A percentile compares a stretch with the other conserved stretches of the same genome.
phyloP scores from a whole-genome alignment of 2,888 invertebrate genomes.

The Beris morrisii region DNA sequence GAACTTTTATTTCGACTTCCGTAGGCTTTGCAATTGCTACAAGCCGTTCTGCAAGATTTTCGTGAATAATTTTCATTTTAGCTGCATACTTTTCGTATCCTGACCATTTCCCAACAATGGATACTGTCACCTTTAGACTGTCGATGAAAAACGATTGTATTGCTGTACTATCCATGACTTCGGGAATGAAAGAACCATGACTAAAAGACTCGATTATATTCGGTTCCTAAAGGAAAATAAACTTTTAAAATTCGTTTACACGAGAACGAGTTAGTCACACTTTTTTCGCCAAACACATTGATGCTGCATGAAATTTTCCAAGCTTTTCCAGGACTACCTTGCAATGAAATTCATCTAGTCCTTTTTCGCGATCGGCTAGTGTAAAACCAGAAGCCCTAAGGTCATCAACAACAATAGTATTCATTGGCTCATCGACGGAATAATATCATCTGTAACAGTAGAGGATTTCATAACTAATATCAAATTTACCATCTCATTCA shows the following conservation, averaged over 20 bases:
- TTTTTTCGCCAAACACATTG: conserved; percentile 55
- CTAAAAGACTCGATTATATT: background rate
- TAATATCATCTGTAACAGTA: conserved; percentile 1
- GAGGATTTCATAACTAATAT: too few species aligned
- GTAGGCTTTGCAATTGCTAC: background rate
- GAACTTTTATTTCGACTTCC: conserved; percentile 43
- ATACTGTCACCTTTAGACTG: conserved; percentile 38
- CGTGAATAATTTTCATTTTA: conserved; percentile 43
- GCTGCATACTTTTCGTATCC: conserved; percentile 48
- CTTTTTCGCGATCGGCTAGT: conserved; percentile 55
- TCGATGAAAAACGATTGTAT: conserved; percentile 5
- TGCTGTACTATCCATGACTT: background rate
- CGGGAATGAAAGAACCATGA: conserved; percentile 9
- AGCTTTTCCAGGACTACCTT: conserved; percentile 54
- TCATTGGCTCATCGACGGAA: background rate
- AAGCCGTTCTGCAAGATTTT: background rate
- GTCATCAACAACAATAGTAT: conserved; percentile 44
- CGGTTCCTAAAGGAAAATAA: conserved; percentile 3
- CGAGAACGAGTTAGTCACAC: conserved; percentile 43
- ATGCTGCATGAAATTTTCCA: conserved; percentile 57
- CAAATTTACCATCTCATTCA: conserved; percentile 3
- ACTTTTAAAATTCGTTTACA: background rate
- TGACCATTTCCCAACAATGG: conserved; percentile 47
- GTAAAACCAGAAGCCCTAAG: conserved; percentile 51
- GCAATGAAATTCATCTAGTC: conserved; percentile 56